Base-by-base conservation (phyloP, 1,140 invertebrate genomes). In the Zaprionus inermis region DNA sequence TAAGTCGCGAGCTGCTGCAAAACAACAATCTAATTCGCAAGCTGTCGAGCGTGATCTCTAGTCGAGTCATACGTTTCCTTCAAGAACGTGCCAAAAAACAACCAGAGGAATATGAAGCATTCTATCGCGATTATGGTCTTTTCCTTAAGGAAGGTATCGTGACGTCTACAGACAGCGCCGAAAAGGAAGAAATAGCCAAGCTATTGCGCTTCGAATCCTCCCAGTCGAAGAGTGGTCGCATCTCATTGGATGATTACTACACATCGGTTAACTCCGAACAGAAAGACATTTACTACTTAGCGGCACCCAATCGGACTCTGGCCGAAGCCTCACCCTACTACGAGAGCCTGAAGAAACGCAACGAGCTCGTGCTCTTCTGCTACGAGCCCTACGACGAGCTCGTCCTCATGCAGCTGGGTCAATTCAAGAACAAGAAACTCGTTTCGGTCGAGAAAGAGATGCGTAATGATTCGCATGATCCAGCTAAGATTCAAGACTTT, bases 141-240 rank as follows among this genome's bases (percentile, higher is more conserved):
- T 99, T 98, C 91, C 94, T 99, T 12, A 98, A 99, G 91, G 98
- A 99, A 93, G 98, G 98, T 34, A 98, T 99, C 88, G 95, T 99
- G 6, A 96, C 96, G 2, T 96, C 95, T 64, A 93, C 94, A 58
- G 96, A 97, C 85, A 95, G 97, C 72, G 84, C 94, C 0, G 96
- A 97, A 92, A 98, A 97, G 96, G 98, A 99, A 93, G 96, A 98
- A 79, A 97, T 99, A 75, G 95, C 96, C 0, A 98, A 98, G 93
- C 93, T 99, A 22, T 92, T 99, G 38, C 93, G 97, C 56, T 99
- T 98, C 92, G 98, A 99, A 93, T 98, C 98, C 0, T 99, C 98
- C 2, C 95, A 95, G 59, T 93, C 94, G 44, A 93, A 95, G 28
- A 92, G 94, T n/a, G 97, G 96, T 72, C 94, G 95, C 77, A 95